Percentiles rank a stretch among this genome's conserved stretches.
These are phyloP conservation scores for Cheilinus undulatus DNA, from an alignment of 2,113 vertebrate species.

Conservation along the genomic window DNA sequence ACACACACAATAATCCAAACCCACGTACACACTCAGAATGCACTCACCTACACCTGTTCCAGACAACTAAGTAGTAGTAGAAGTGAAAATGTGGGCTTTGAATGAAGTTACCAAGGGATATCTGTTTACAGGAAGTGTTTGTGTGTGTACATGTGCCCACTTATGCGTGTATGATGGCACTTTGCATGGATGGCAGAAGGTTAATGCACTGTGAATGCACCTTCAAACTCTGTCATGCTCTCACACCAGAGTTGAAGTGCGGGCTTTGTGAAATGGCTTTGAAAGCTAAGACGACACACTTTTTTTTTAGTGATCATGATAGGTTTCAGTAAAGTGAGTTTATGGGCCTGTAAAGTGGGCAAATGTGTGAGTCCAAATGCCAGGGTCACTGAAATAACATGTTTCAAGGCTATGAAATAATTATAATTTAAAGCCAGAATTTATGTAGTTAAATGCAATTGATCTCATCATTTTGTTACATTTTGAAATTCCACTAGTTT, in stretches of 20 bases:
- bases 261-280: slow-evolving; percentile 4
- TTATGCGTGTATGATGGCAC: neutral
- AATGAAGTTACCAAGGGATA: slow-evolving; percentile 11
- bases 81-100: slow-evolving; percentile 2
- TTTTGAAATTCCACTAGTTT: too few relatives aligned
- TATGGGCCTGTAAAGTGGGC: too few relatives aligned
- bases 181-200: slow-evolving; percentile 18
- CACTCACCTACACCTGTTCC: slow-evolving; percentile 1
- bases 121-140: slow-evolving; percentile 11
- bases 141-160: neutral
- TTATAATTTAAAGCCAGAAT: too few relatives aligned
- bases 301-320: neutral
- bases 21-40: neutral
- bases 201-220: slow-evolving; percentile 15
- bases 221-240: neutral
- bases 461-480: too few relatives aligned
- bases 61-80: slow-evolving; percentile 18
- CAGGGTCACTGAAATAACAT: too few relatives aligned
- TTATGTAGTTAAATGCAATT: too few relatives aligned
- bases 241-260: slow-evolving; percentile 8
- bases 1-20: neutral
- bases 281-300: neutral
- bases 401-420: too few relatives aligned
- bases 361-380: too few relatives aligned
- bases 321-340: too few relatives aligned